A percentile compares a stretch with the other conserved stretches of the same genome.
Evolutionary conservation across 2,888 invertebrate species (phyloP).

Genomic region (Odontothrips loti): DNA sequence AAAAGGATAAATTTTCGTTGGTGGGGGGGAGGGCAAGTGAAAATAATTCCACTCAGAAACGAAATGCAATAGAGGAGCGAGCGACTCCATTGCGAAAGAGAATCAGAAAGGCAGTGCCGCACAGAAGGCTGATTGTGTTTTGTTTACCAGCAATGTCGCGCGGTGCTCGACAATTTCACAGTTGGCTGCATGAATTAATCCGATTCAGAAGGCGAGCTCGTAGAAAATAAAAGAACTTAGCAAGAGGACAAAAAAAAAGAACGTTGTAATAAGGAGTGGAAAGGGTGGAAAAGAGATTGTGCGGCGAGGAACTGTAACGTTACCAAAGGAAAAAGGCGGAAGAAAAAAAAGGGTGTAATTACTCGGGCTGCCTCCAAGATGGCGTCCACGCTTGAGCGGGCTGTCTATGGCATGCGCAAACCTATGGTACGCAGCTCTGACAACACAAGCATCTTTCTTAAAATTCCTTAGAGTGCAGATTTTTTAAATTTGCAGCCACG

Average conservation of each 20-base stretch:
- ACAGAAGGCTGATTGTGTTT: neutral
- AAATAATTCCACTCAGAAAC: too few species aligned
- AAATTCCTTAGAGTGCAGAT: too few species aligned
- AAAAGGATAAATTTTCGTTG: too few species aligned
- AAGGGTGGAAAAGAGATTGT: neutral
- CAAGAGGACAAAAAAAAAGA: neutral
- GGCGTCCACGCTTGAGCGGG: neutral
- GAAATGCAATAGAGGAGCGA: too few species aligned
- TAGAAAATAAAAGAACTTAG: too few species aligned
- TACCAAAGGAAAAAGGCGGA: neutral
- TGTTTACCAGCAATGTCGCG: neutral
- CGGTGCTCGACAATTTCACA: neutral
- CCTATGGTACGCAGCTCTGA: too few species aligned
- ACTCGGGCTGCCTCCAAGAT: neutral
- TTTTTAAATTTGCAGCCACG: too few species aligned
- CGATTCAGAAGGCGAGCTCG: neutral
- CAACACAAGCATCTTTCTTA: too few species aligned
- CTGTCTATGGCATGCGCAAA: too few species aligned
- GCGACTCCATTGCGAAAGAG: too few species aligned
- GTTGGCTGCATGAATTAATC: conserved; percentile 24
- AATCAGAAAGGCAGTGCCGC: too few species aligned
- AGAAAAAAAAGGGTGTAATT: neutral
- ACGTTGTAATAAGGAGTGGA: neutral
- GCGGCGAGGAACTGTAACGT: neutral
- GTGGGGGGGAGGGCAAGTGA: too few species aligned